phyloP scores from a whole-genome alignment of 2,113 vertebrate genomes.

The Fregetta grallaria region DNA sequence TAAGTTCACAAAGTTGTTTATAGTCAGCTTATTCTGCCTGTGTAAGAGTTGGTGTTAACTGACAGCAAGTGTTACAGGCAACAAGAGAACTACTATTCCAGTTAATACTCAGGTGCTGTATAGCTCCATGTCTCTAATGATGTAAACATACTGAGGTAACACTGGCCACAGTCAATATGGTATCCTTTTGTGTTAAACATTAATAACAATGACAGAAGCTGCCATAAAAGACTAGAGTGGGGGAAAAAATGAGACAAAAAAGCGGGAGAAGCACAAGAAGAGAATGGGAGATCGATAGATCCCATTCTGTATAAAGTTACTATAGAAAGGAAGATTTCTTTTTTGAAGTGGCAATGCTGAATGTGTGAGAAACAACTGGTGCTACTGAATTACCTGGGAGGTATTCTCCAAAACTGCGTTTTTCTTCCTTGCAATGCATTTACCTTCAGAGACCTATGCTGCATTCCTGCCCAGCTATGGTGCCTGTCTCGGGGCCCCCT shows the following conservation, averaged over 20 bases:
- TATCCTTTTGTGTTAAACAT: not conserved
- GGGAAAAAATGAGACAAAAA: not conserved
- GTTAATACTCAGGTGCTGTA: not conserved
- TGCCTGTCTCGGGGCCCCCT: not conserved
- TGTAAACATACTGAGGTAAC: not conserved
- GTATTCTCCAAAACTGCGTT: not conserved
- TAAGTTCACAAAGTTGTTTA: constrained; percentile 65
- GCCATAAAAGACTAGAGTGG: not conserved
- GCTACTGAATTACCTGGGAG: not conserved
- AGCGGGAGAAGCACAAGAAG: not conserved
- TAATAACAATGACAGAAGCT: not conserved
- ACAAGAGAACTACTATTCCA: not conserved
- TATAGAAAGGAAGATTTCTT: not conserved
- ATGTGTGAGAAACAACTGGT: not conserved
- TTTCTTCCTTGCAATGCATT: not conserved
- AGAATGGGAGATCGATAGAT: not conserved
- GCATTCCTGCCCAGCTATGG: not conserved
- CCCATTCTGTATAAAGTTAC: not conserved
- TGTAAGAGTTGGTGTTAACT: not conserved
- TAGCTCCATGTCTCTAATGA: not conserved
- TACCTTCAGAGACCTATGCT: not conserved
- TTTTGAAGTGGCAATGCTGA: not conserved
- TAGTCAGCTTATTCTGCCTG: not conserved
- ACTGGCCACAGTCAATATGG: not conserved
- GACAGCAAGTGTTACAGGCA: not conserved